Percentiles rank a stretch among this genome's conserved stretches.
Evolutionary conservation across 2,797 vertebrate species (phyloP).

Genomic region (Hyperoplus lanceolatus): DNA sequence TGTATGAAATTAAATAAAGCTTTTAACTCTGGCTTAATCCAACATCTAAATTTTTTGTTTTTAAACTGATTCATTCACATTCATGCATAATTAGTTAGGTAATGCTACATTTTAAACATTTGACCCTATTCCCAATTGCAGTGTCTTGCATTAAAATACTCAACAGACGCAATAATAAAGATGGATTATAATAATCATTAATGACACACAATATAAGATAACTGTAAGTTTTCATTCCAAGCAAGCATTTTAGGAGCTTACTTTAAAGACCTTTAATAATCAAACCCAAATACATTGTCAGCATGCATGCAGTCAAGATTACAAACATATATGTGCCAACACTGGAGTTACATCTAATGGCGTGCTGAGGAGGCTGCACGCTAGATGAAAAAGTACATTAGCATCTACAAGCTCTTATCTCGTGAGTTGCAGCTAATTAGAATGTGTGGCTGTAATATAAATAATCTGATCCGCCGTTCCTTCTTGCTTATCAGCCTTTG

Average conservation of each 20-base stretch:
- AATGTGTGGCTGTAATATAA: constrained; percentile 42
- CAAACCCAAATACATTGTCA: neutral
- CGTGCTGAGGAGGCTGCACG: constrained; percentile 15
- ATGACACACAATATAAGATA: no score
- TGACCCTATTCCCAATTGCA: no score
- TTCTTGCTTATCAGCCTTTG: constrained; percentile 37
- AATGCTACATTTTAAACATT: no score
- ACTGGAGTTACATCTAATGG: constrained; percentile 6
- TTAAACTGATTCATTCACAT: no score
- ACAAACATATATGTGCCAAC: neutral
- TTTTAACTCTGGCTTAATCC: no score
- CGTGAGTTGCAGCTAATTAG: constrained; percentile 51
- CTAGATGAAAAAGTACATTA: constrained; percentile 42
- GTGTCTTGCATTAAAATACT: neutral
- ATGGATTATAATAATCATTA: neutral
- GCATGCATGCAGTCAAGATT: neutral
- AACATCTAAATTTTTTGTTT: no score
- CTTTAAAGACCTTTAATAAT: neutral
- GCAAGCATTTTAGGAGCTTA: neutral
- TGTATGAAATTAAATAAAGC: no score
- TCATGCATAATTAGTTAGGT: no score
- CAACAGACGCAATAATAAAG: neutral
- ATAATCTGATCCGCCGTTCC: constrained; percentile 43
- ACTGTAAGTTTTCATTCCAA: neutral
- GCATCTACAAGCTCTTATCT: constrained; percentile 43